These are phyloP conservation scores for Anguilla megastoma DNA, from an alignment of 2,797 vertebrate species.

Conservation along the genomic window DNA sequence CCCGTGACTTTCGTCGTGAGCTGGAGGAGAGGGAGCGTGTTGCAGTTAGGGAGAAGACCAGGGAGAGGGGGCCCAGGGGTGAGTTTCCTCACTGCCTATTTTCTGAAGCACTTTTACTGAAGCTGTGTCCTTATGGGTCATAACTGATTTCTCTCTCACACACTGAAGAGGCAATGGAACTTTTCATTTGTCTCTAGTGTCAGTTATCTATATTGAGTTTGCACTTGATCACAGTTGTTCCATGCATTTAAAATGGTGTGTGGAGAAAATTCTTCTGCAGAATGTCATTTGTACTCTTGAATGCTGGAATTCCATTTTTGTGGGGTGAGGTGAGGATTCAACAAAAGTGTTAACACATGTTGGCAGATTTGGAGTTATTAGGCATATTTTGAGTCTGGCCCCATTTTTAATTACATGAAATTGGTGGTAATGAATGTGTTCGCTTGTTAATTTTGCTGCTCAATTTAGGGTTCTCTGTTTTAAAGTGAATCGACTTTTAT, in stretches of 20 bases:
- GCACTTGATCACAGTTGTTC: neutral
- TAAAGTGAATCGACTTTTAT: neutral
- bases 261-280: neutral
- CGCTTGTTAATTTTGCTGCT: neutral
- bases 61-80: conserved; percentile 93
- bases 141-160: neutral
- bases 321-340: neutral
- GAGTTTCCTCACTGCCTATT: neutral
- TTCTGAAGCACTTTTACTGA: neutral
- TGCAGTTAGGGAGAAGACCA: conserved; percentile 85
- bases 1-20: conserved; percentile 94
- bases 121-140: neutral
- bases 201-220: neutral
- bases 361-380: neutral
- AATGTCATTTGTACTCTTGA: neutral
- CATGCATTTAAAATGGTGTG: too few relatives aligned
- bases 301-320: neutral
- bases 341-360: neutral
- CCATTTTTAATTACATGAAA: neutral
- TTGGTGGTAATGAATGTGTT: neutral
- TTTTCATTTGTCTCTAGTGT: neutral
- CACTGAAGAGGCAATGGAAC: neutral
- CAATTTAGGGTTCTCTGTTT: neutral
- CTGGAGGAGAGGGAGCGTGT: conserved; percentile 93
- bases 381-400: neutral